Conservation (phyloP, 2,888 invertebrate species). For the Amitus sp. region DNA sequence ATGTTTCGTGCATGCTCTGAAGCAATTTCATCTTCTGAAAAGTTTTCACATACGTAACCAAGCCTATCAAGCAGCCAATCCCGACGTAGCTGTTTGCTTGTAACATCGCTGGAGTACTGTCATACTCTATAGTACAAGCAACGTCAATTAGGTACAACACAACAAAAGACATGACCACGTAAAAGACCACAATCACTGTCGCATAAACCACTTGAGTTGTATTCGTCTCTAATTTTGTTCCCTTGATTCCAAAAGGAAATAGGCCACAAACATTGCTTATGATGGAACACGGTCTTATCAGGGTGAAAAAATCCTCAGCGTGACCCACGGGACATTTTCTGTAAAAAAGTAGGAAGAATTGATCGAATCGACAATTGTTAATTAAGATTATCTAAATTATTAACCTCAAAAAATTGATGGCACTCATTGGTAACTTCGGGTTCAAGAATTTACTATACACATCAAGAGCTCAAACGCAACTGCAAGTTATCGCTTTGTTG, state of each 20-base stretch:
- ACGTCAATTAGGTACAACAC: constrained; percentile 42
- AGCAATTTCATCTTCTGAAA: constrained; percentile 39
- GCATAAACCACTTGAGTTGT: constrained; percentile 42
- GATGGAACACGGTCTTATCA: constrained; percentile 45
- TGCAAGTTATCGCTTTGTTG: too few relatives aligned
- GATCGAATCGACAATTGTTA: not conserved
- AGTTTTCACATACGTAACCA: constrained; percentile 30
- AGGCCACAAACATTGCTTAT: constrained; percentile 44
- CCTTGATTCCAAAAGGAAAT: constrained; percentile 44
- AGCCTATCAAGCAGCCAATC: constrained; percentile 33
- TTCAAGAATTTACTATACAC: too few relatives aligned
- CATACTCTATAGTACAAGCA: constrained; percentile 19
- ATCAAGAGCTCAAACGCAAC: too few relatives aligned
- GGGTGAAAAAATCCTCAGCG: constrained; percentile 56
- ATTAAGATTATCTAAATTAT: too few relatives aligned
- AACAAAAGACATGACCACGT: not conserved
- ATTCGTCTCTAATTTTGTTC: constrained; percentile 35
- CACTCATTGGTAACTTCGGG: too few relatives aligned
- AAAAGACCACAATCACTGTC: constrained; percentile 25
- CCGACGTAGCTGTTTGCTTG: constrained; percentile 45
- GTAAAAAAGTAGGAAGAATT: not conserved
- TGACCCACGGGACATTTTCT: constrained; percentile 23
- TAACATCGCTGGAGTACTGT: constrained; percentile 41
- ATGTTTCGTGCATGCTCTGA: constrained; percentile 39
- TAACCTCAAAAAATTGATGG: too few relatives aligned